Conservation (phyloP, 2,113 vertebrate genomes). For the Platysternon megacephalum region DNA sequence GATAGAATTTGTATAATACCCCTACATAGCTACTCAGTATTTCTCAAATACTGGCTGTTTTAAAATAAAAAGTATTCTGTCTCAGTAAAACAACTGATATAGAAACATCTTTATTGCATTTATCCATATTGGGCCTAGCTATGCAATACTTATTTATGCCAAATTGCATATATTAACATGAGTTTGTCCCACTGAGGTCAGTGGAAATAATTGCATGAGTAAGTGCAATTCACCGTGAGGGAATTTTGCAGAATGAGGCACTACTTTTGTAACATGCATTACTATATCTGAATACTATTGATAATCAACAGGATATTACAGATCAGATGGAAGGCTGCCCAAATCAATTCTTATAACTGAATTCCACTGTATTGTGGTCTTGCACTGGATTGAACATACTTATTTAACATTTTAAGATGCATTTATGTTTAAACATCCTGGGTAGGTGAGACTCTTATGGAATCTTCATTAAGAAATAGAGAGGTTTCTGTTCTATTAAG, state of each 20-base stretch:
- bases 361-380: background rate
- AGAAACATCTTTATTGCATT: background rate
- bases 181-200: background rate
- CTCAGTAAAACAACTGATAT: background rate
- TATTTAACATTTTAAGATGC: background rate
- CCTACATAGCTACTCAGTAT: background rate
- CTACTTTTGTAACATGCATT: background rate
- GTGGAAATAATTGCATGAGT: background rate
- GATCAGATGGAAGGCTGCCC: background rate
- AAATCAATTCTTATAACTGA: background rate
- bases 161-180: background rate
- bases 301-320: background rate
- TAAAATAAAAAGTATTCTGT: background rate
- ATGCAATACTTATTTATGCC: background rate
- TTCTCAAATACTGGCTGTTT: background rate
- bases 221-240: background rate
- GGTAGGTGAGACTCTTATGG: background rate
- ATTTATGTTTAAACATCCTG: background rate
- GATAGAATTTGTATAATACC: background rate
- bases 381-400: background rate
- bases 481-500: background rate
- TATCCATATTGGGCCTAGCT: background rate
- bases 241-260: background rate
- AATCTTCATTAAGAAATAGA: background rate
- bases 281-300: background rate